A percentile compares a stretch with the other conserved stretches of the same genome.
phyloP scores from a whole-genome alignment of 2,113 vertebrate species.

The Dunckerocampus dactyliophorus region DNA sequence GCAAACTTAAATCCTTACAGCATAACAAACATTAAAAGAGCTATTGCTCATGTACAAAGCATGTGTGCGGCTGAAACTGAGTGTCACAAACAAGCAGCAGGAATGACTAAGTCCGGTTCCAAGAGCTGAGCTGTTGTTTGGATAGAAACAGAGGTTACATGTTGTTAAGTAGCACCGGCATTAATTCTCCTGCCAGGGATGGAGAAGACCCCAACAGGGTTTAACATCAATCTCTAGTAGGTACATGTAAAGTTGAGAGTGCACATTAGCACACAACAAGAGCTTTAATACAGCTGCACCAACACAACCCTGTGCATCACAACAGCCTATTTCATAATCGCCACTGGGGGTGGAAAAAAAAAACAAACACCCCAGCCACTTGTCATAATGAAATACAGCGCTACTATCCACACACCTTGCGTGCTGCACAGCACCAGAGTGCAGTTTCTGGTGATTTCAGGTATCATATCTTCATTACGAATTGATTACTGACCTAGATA shows the following conservation, averaged over 20 bases:
- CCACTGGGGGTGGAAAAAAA: conserved; percentile 16
- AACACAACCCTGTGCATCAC: conserved; percentile 8
- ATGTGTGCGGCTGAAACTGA: not conserved
- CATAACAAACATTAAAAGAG: too few species aligned
- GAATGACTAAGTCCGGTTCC: not conserved
- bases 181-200: not conserved
- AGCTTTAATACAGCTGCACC: conserved; percentile 13
- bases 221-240: not conserved
- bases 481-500: conserved; percentile 6
- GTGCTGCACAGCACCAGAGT: conserved; percentile 20
- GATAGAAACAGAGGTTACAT: not conserved
- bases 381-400: conserved; percentile 31
- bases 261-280: not conserved
- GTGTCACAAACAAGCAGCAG: not conserved
- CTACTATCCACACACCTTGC: conserved; percentile 19
- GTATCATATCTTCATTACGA: conserved; percentile 13
- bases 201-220: conserved; percentile 12
- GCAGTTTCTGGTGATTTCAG: conserved; percentile 10
- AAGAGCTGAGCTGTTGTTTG: not conserved
- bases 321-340: conserved; percentile 41
- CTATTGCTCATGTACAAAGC: too few species aligned
- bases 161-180: not conserved
- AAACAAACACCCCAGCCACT: conserved; percentile 40
- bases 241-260: conserved; percentile 1
- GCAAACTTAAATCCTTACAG: too few species aligned